Base-by-base conservation (phyloP, 2,888 invertebrate species). In the Gastrophysa polygoni region DNA sequence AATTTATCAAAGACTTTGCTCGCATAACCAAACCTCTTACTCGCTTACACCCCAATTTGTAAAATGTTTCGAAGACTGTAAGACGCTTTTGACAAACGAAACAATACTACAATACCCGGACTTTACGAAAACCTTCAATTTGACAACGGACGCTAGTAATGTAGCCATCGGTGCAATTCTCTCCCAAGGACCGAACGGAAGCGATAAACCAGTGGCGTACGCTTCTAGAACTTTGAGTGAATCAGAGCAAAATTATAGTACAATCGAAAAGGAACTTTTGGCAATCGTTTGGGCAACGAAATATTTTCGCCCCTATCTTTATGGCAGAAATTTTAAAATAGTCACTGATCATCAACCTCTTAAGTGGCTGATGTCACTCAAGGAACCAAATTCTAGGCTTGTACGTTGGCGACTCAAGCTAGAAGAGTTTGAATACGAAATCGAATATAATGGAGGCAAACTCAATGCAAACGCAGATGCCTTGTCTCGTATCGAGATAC, bases 281-380 rank as follows among this genome's bases (percentile, higher is more conserved):
- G n/a, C n/a, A n/a, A n/a, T n/a, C n/a, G n/a, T n/a, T n/a, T n/a
- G n/a, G n/a, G n/a, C n/a, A n/a, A n/a, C n/a, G n/a, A n/a, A n/a
- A n/a, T n/a, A n/a, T n/a, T n/a, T n/a, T n/a, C n/a, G n/a, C n/a
- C n/a, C n/a, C n/a, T n/a, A n/a, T n/a, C n/a, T n/a, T n/a, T n/a
- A n/a, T n/a, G n/a, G n/a, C 73, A 4, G 71, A 24, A 66, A 73
- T 62, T 80, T 80, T 51, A 66, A 49, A 5, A 72, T 81, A n/a
- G 18, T 75, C 78, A 79, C 57, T 52, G 66, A 66, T 75, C 77
- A 0, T 62, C 78, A 24, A 64, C 64, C 55, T 14, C n/a, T n/a
- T n/a, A n/a, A n/a, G n/a, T n/a, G n/a, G n/a, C 21, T 44, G 10
- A 20, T 55, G n/a, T 80, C 77, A 76, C 59, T 81, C 5, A 75